Percentiles rank a stretch among this genome's conserved stretches.
Evolutionary conservation across 2,888 invertebrate species (phyloP).

Genomic region (Atrina japonica): DNA sequence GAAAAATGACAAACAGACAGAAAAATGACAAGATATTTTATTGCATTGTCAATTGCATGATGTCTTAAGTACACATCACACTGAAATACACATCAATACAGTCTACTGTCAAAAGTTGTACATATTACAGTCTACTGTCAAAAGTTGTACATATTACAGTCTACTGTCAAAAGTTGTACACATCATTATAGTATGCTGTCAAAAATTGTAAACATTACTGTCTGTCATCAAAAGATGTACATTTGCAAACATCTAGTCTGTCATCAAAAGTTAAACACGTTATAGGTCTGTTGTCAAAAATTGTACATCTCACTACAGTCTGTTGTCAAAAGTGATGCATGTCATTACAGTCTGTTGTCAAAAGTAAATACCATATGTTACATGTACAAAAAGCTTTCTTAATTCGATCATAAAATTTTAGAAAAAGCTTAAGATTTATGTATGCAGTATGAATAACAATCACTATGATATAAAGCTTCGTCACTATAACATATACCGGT

Average conservation of each 20-base stretch:
- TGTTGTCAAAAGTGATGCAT: too few species aligned
- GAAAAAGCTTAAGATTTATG: too few species aligned
- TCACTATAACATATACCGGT: too few species aligned
- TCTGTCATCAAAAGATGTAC: conserved; percentile 8
- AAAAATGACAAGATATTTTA: conserved; percentile 18
- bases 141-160: conserved; percentile 4
- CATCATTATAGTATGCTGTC: conserved; percentile 10
- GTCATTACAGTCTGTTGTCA: too few species aligned
- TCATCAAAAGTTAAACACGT: conserved; percentile 7
- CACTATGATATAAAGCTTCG: too few species aligned
- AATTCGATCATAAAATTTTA: too few species aligned
- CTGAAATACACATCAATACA: neutral
- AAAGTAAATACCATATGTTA: too few species aligned
- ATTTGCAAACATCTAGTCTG: conserved; percentile 7
- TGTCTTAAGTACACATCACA: neutral
- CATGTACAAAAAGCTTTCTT: too few species aligned
- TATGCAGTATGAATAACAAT: too few species aligned
- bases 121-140: conserved; percentile 12
- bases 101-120: conserved; percentile 12
- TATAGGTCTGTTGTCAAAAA: too few species aligned
- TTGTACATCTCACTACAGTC: conserved; percentile 7
- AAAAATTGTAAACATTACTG: conserved; percentile 5
- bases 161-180: conserved; percentile 11
- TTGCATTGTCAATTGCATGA: conserved; percentile 39
- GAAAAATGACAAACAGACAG: too few species aligned